phyloP scores from a whole-genome alignment of 1,140 invertebrate genomes.

The Lamellibrachia luymesi region DNA sequence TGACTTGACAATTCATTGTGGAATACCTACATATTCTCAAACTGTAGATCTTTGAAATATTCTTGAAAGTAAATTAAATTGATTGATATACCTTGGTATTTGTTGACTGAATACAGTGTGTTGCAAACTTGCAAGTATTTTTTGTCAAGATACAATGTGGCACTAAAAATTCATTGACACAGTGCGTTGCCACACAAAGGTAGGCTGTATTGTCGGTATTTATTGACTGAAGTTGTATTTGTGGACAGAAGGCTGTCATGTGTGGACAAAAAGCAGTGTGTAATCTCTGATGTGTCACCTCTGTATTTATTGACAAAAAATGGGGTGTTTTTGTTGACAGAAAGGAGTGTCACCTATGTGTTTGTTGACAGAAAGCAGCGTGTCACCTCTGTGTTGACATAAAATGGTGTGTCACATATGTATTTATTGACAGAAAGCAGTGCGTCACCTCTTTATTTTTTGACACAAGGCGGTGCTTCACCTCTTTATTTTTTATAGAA shows the following conservation, averaged over 20 bases:
- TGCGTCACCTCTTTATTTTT: constrained; percentile 86
- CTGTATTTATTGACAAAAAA: too few relatives aligned
- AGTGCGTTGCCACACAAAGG: too few relatives aligned
- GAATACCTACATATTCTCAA: constrained; percentile 10
- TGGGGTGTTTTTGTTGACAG: background rate
- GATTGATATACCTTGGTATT: background rate
- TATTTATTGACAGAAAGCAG: constrained; percentile 45
- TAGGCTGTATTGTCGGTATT: too few relatives aligned
- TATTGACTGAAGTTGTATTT: background rate
- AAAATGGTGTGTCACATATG: background rate
- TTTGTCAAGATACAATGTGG: too few relatives aligned
- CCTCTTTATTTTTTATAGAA: background rate
- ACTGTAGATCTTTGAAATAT: background rate
- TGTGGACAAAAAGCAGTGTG: too few relatives aligned
- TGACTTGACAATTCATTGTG: constrained; percentile 21
- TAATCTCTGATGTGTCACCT: background rate
- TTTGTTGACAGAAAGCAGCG: constrained; percentile 45
- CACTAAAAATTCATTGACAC: too few relatives aligned
- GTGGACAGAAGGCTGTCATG: background rate
- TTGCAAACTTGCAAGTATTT: too few relatives aligned
- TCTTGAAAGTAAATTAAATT: background rate
- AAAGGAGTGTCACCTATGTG: background rate
- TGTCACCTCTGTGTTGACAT: constrained; percentile 78
- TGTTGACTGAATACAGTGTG: too few relatives aligned
- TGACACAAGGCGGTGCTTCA: too few relatives aligned